Evolutionary conservation across 2,888 invertebrate species (phyloP).

Genomic region (Venusia cambrica): DNA sequence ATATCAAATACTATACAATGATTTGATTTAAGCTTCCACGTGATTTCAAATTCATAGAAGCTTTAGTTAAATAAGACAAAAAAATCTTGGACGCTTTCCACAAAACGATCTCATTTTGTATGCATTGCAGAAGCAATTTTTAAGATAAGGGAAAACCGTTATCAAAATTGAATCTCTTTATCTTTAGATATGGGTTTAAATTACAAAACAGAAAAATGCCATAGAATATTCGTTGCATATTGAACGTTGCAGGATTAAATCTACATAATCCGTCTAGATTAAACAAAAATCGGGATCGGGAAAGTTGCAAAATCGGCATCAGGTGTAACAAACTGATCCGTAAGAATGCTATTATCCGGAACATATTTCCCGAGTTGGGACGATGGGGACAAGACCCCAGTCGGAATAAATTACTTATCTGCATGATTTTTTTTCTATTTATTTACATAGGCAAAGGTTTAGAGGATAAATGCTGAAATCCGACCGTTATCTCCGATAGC

Average conservation of each 20-base stretch:
- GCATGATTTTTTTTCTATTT: conserved; percentile 44
- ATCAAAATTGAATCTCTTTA: conserved; percentile 20
- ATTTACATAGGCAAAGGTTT: conserved; percentile 43
- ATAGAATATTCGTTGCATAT: conserved; percentile 23
- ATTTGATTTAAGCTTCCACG: too few species aligned
- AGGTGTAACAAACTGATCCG: conserved; percentile 72
- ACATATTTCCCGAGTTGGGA: conserved; percentile 61
- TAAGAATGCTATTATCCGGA: conserved; percentile 67
- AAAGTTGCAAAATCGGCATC: conserved; percentile 55
- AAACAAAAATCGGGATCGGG: conserved; percentile 47
- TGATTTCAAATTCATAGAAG: too few species aligned
- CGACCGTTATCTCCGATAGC: conserved; percentile 25
- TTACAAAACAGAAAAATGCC: conserved; percentile 12
- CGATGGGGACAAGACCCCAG: conserved; percentile 53
- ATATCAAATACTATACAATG: too few species aligned
- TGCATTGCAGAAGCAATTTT: conserved; percentile 21
- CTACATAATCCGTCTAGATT: conserved; percentile 38
- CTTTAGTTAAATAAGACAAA: conserved; percentile 10
- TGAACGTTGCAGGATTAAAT: conserved; percentile 17
- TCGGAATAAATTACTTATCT: conserved; percentile 71
- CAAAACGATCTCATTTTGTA: conserved; percentile 22
- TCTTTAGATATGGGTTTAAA: conserved; percentile 14
- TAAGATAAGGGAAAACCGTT: conserved; percentile 19
- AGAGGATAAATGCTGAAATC: conserved; percentile 27
- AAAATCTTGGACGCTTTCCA: conserved; percentile 22